Conservation (phyloP, 2,113 vertebrate species). For the Cathartes aura region DNA sequence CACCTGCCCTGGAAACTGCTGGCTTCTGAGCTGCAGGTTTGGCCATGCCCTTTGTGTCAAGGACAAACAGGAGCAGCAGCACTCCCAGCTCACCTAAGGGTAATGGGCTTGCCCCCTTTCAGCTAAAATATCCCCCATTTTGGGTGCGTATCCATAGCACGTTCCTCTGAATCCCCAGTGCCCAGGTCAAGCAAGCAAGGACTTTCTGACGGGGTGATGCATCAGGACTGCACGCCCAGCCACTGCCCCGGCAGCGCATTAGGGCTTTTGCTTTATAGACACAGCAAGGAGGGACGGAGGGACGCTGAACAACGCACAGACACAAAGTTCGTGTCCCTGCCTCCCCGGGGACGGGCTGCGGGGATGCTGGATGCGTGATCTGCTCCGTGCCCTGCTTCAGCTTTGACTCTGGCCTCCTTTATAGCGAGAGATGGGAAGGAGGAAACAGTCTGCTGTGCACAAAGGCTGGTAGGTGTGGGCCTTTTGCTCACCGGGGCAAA, state of each 20-base stretch:
- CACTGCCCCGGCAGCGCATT: neutral
- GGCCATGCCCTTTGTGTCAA: neutral
- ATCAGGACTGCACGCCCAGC: neutral
- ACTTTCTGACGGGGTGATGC: neutral
- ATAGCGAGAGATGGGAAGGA: neutral
- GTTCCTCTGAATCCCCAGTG: neutral
- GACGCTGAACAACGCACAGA: neutral
- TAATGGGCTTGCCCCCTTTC: neutral
- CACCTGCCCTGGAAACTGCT: neutral
- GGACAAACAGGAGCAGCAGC: neutral
- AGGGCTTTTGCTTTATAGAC: neutral
- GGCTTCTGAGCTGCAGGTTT: neutral
- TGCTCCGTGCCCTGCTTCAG: neutral
- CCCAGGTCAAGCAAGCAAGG: neutral
- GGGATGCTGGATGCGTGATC: neutral
- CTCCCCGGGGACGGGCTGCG: rapidly evolving
- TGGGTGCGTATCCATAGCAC: neutral
- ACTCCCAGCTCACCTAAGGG: neutral
- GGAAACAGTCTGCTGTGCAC: neutral
- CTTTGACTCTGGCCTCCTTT: no score
- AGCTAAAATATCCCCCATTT: neutral
- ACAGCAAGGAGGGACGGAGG: neutral
- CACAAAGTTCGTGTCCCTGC: neutral
- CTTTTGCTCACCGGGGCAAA: neutral
- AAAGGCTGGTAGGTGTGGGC: neutral